Evolutionary conservation across 92 coral and sea anemone genomes (phyloP), one percentile per base, ranked within the genome.

Genomic region (Chrysogorgia sp.): DNA sequence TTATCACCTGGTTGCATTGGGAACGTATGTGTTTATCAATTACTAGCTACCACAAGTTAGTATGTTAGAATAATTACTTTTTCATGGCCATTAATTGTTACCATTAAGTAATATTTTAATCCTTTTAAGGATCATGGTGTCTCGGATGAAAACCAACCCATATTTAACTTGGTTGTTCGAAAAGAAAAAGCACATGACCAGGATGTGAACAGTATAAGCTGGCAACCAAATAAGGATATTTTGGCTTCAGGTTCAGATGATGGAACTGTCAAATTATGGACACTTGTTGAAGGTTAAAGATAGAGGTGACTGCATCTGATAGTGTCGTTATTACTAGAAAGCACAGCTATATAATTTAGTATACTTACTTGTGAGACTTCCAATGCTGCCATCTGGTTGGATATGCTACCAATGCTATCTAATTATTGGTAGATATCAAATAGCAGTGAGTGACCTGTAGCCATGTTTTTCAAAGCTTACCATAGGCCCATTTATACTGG

Each of bases 181-280:
- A 84, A 92, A 57, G 80, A 82, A 56, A 85, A 94, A 90, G 97
- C 99, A 0, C 97, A 96, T 55, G 76, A 83, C 0, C 96, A 86
- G 57, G 99, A 96, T 58, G 99, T 96, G 12, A 96, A 96, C 40
- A 79, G 96, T 77, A 88, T 91, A 21, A 63, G 62, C 28, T 96
- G 99, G 99, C 90, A 91, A 14, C 99, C 97, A 6, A 89, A 86
- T 50, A 91, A 87, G 15, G 82, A 77, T 25, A 81, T 91, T 40
- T 53, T 96, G 21, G 97, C 97, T 3, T 91, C 99, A 1, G 86
- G 90, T 40, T 96, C 99, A 7, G 99, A 96, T 82, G 99, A 91
- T 64, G 77, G 88, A 15, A 85, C 97, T 0, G 90, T 96, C 71
- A 96, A 89, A 77, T 81, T 96, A 61, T 91, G 99, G 99, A 91